phyloP scores from a whole-genome alignment of 2,888 invertebrate species.

The Strigamia maritima region DNA sequence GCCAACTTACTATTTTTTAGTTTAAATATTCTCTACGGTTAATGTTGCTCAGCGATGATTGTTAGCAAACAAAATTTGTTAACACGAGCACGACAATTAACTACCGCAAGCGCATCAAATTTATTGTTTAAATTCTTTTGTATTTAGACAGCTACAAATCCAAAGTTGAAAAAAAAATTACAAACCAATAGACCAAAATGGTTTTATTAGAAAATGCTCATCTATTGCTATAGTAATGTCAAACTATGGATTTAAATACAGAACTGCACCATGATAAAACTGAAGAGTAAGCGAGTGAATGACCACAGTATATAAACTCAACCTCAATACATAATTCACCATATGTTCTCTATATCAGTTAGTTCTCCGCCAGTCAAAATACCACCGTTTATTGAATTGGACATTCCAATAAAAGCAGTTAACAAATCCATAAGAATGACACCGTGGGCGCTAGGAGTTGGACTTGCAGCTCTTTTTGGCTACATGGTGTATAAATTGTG shows the following conservation, averaged over 20 bases:
- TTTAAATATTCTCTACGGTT: too few relatives aligned
- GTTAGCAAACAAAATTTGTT: too few relatives aligned
- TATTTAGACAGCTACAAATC: neutral
- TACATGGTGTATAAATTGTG: constrained; percentile 18
- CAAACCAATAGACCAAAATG: neutral
- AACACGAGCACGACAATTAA: neutral
- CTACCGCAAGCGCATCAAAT: neutral
- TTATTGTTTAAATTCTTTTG: neutral
- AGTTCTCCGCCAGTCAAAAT: neutral
- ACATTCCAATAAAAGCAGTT: neutral
- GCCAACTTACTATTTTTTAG: too few relatives aligned
- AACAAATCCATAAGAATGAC: neutral
- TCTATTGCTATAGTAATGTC: neutral
- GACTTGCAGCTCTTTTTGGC: constrained; percentile 4
- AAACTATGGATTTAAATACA: neutral
- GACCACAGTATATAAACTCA: neutral
- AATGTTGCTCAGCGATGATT: too few relatives aligned
- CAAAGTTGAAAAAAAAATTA: neutral
- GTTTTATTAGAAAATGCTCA: neutral
- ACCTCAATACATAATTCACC: neutral
- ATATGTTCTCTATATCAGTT: constrained; percentile 27
- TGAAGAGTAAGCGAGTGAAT: neutral
- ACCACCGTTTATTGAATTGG: constrained; percentile 19
- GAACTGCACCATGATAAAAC: constrained; percentile 7
- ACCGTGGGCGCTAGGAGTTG: neutral